Evolutionary conservation across 1,140 invertebrate species (phyloP).

Genomic region (Zaprionus tsacasi): DNA sequence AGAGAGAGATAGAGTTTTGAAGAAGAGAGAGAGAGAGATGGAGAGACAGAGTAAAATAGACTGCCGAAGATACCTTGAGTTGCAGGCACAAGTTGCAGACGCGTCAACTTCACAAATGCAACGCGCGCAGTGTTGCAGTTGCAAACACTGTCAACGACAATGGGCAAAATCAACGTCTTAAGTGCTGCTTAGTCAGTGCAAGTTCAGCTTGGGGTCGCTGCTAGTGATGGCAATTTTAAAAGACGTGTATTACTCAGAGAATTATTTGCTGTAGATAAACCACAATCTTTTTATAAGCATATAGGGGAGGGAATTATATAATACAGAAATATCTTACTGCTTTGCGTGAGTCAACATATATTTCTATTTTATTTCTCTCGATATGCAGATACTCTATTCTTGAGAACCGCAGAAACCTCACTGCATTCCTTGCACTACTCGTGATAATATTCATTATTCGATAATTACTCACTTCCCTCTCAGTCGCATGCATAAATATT

Average conservation of each 20-base stretch:
- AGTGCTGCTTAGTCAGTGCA: conserved; percentile 20
- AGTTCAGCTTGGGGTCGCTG: not conserved
- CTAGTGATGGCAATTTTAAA: not conserved
- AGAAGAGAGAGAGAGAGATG: not conserved
- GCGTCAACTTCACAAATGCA: conserved; percentile 1
- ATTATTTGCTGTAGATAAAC: not conserved
- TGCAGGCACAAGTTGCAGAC: conserved; percentile 29
- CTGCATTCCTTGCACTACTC: not conserved
- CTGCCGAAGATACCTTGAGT: not conserved
- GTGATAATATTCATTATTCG: not conserved
- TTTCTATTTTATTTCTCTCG: not conserved
- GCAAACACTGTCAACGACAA: conserved; percentile 31
- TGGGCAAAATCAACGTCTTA: conserved; percentile 45
- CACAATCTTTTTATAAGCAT: not conserved
- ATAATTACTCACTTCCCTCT: not conserved
- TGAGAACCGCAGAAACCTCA: not conserved
- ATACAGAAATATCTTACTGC: too few relatives aligned
- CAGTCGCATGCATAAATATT: not conserved
- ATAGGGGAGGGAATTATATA: too few relatives aligned
- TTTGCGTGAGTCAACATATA: not conserved
- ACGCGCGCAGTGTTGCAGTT: not conserved
- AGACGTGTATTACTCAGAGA: not conserved
- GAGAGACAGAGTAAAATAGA: not conserved
- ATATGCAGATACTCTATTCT: not conserved
- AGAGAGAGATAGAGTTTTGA: too few relatives aligned